Base-by-base conservation (phyloP, 2,888 invertebrate genomes). In the Scaptomyza tumidula region DNA sequence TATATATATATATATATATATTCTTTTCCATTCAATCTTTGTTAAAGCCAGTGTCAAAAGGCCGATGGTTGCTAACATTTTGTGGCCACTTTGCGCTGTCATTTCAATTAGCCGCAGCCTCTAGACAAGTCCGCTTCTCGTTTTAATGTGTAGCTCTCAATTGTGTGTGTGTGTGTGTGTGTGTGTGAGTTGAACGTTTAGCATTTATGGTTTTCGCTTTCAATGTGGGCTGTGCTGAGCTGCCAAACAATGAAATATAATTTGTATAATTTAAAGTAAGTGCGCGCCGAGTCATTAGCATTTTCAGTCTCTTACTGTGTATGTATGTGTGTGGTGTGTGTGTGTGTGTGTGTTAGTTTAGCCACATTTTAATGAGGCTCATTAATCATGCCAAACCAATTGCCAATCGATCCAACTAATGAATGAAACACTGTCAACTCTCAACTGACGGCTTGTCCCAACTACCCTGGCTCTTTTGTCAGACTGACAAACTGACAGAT, bases 361-460 rank as follows among this genome's bases (percentile, higher is more conserved):
- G 67, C 33, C 48, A 44, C 55, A 27, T 61, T 80, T 80, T 81
- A 81, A 85, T 85, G 71, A 71, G 76, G 68, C 68, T 85, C 85
- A 81, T 81, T 81, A 81, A 81, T 81, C 80, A 85, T 62, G 68
- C 56, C 61, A 65, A 65, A 50, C 55, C 64, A 71, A 76, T 81
- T 78, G 78, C 60, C 61, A 71, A 69, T 74, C 64, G 56, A 31
- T 9, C 45, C 29, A 49, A 53, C 53, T 41, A 64, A 73, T 55
- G 73, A 56, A 55, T 55, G 50, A 59, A 60, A 44, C 31, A 60
- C 57, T 76, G 60, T 60, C 71, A 54, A 68, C 59, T 43, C 27
- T 19, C 6, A 52, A 37, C 50, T 52, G 46, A 52, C 41, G 49
- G 46, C 13, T 46, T 69, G 68, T 48, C 61, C 24, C 24, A 24